phyloP scores from a whole-genome alignment of 2,888 invertebrate species.

The Pseudococcus longispinus region DNA sequence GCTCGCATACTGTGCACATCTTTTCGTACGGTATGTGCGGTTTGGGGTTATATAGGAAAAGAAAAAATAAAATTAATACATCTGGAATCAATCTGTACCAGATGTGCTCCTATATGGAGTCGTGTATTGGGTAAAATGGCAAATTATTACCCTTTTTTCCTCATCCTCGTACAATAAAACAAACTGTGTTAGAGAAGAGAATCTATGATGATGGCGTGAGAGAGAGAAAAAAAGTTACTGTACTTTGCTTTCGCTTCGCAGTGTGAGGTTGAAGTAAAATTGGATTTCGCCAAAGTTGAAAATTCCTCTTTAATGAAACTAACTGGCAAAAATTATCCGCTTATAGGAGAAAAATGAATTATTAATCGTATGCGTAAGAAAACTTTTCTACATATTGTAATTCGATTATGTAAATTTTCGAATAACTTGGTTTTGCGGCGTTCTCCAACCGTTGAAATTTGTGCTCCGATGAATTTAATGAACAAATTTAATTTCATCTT shows the following conservation, averaged over 20 bases:
- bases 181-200: not conserved
- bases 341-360: conserved; percentile 22
- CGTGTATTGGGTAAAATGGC: not conserved
- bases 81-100: not conserved
- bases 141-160: not conserved
- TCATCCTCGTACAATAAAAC: not conserved
- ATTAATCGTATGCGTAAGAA: conserved; percentile 31
- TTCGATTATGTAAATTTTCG: conserved; percentile 17
- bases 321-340: conserved; percentile 28
- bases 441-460: conserved; percentile 4
- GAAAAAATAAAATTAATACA: conserved; percentile 21
- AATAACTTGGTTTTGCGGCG: conserved; percentile 9
- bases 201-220: not conserved
- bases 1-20: not conserved
- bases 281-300: conserved; percentile 5
- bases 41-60: not conserved
- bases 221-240: not conserved
- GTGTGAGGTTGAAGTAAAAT: not conserved
- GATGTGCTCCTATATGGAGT: not conserved
- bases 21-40: not conserved
- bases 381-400: conserved; percentile 34
- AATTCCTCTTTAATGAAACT: conserved; percentile 31
- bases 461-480: conserved; percentile 9
- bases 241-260: not conserved
- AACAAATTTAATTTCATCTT: not conserved